phyloP scores from a whole-genome alignment of 1,140 invertebrate genomes.

The Drosophila littoralis region DNA sequence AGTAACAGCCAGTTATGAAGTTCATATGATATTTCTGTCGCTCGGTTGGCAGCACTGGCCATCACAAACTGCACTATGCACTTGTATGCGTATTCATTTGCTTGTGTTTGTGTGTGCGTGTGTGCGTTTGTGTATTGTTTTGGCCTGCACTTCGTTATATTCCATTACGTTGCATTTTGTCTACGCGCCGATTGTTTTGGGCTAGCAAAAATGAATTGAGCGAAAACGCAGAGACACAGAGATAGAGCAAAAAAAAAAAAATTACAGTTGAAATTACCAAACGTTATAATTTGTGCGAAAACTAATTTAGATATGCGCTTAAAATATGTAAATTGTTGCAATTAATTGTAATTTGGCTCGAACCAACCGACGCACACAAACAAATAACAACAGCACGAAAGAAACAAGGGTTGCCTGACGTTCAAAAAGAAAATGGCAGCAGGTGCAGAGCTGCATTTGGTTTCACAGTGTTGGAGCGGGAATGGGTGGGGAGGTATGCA shows the following conservation, averaged over 20 bases:
- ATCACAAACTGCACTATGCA: not conserved
- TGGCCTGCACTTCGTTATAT: conserved; percentile 58
- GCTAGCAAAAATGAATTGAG: conserved; percentile 28
- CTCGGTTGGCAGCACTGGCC: conserved; percentile 44
- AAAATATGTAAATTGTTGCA: conserved; percentile 75
- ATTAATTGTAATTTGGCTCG: conserved; percentile 74
- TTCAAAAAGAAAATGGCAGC: conserved; percentile 75
- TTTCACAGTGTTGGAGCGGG: conserved; percentile 6
- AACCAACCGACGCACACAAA: conserved; percentile 42
- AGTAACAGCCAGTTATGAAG: conserved; percentile 26
- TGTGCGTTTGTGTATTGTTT: conserved; percentile 41
- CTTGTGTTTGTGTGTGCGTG: conserved; percentile 17
- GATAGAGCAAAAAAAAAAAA: conserved; percentile 1
- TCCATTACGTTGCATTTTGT: conserved; percentile 56
- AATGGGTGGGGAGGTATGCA: not conserved
- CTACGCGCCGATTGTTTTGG: conserved; percentile 34
- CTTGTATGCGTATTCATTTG: conserved; percentile 4
- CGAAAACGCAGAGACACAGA: conserved; percentile 19
- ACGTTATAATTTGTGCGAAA: conserved; percentile 38
- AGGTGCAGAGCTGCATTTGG: conserved; percentile 64
- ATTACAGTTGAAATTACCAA: conserved; percentile 30
- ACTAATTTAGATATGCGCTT: conserved; percentile 40
- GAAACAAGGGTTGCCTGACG: conserved; percentile 64
- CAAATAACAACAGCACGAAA: conserved; percentile 20
- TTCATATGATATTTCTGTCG: conserved; percentile 32